phyloP scores from a whole-genome alignment of 2,113 vertebrate genomes.

The Onychostruthus taczanowskii region DNA sequence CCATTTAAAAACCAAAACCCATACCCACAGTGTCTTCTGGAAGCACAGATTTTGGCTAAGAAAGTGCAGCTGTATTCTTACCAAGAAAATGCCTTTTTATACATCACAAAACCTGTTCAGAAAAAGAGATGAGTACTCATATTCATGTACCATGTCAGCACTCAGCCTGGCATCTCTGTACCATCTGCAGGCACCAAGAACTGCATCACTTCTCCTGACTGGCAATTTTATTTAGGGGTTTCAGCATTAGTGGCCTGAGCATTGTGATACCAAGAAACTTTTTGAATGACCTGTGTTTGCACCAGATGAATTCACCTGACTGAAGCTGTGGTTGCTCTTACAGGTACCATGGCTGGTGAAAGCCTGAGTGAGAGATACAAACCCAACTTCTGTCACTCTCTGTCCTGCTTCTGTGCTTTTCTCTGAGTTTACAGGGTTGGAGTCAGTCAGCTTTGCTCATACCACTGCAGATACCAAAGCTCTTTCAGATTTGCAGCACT shows the following conservation, averaged over 20 bases:
- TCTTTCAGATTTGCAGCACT: neutral
- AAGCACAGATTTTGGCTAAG: neutral
- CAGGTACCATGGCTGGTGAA: fast-evolving
- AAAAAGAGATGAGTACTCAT: neutral
- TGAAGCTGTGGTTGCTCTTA: neutral
- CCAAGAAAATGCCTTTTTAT: neutral
- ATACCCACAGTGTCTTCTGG: neutral
- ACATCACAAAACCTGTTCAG: neutral
- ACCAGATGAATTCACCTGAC: neutral
- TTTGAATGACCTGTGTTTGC: neutral
- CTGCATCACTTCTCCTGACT: neutral
- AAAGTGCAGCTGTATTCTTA: neutral
- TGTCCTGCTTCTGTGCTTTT: neutral
- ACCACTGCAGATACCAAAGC: fast-evolving
- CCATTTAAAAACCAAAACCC: neutral
- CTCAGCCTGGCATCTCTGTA: neutral
- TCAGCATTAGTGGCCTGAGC: neutral
- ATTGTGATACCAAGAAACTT: neutral
- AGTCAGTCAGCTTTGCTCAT: neutral
- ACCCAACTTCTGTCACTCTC: fast-evolving
- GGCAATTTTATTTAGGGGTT: neutral
- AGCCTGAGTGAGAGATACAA: neutral
- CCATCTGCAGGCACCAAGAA: neutral
- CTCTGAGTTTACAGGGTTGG: fast-evolving
- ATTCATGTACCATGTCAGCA: neutral